These are phyloP conservation scores for Eupithecia subumbrata DNA, from an alignment of 2,888 invertebrate genomes.

Conservation along the genomic window DNA sequence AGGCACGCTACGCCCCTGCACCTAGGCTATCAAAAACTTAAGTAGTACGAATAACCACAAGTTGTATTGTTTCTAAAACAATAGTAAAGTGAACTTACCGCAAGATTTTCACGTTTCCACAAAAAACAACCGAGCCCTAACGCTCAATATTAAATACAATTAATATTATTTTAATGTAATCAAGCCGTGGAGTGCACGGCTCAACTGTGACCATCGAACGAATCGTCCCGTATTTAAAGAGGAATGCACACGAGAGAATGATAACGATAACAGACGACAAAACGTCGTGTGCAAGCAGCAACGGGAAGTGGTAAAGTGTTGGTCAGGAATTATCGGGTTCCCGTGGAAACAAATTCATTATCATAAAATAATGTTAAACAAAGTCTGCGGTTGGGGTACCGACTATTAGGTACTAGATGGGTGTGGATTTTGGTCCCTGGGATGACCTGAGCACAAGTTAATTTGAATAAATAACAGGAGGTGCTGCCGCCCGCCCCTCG, in stretches of 20 bases:
- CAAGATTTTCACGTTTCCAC: slow-evolving; percentile 36
- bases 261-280: neutral
- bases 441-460: too few relatives aligned
- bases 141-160: slow-evolving; percentile 19
- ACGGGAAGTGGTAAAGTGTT: slow-evolving; percentile 20
- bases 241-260: slow-evolving; percentile 40
- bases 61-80: neutral
- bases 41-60: slow-evolving; percentile 6
- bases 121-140: slow-evolving; percentile 24
- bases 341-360: slow-evolving; percentile 3
- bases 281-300: slow-evolving; percentile 50
- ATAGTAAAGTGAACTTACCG: slow-evolving; percentile 38
- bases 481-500: too few relatives aligned
- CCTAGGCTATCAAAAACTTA: neutral
- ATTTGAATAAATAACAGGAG: too few relatives aligned
- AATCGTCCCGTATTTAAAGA: slow-evolving; percentile 47
- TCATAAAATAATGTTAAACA: neutral
- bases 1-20: too few relatives aligned
- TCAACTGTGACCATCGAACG: slow-evolving; percentile 47
- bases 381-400: neutral
- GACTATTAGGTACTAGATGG: neutral
- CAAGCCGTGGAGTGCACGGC: slow-evolving; percentile 64
- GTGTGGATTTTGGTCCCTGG: neutral
- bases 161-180: slow-evolving; percentile 25
- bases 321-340: slow-evolving; percentile 7